A percentile compares a stretch with the other conserved stretches of the same genome.
Evolutionary conservation across 2,797 vertebrate species (phyloP).

Genomic region (Galagoides demidoff): DNA sequence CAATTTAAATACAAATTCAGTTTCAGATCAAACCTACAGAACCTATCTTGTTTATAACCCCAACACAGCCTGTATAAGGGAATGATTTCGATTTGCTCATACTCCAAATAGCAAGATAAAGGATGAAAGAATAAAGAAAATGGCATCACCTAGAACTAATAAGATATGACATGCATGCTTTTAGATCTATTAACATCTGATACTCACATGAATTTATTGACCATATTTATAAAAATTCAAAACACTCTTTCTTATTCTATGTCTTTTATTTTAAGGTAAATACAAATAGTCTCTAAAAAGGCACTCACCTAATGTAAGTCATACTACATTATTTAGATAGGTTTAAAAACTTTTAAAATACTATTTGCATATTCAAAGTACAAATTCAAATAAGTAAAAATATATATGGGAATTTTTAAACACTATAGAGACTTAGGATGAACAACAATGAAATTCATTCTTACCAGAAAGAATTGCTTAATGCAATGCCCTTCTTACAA

Average conservation of each 20-base stretch:
- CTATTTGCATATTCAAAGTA: conserved; percentile 22
- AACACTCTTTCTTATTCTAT: background rate
- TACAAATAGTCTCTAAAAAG: conserved; percentile 28
- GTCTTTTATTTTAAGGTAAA: conserved; percentile 15
- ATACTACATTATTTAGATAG: conserved; percentile 6
- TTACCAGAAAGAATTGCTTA: conserved; percentile 18
- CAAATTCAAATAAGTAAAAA: conserved; percentile 36
- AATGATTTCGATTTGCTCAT: background rate
- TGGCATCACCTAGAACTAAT: background rate
- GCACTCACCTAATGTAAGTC: background rate
- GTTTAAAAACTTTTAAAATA: conserved; percentile 38
- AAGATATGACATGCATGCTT: background rate
- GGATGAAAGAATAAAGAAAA: background rate
- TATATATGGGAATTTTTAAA: background rate
- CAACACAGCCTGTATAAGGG: background rate
- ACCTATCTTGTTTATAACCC: no score
- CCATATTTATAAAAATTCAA: conserved; percentile 21
- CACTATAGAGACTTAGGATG: background rate
- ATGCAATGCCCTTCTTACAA: background rate
- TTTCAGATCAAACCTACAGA: no score
- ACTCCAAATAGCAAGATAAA: background rate
- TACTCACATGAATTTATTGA: conserved; percentile 8
- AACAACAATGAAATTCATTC: conserved; percentile 37
- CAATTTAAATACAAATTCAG: no score
- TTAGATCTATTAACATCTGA: conserved; percentile 9